These are phyloP conservation scores for Ariopsis seemanni DNA, from an alignment of 2,113 vertebrate genomes.

Conservation along the genomic window DNA sequence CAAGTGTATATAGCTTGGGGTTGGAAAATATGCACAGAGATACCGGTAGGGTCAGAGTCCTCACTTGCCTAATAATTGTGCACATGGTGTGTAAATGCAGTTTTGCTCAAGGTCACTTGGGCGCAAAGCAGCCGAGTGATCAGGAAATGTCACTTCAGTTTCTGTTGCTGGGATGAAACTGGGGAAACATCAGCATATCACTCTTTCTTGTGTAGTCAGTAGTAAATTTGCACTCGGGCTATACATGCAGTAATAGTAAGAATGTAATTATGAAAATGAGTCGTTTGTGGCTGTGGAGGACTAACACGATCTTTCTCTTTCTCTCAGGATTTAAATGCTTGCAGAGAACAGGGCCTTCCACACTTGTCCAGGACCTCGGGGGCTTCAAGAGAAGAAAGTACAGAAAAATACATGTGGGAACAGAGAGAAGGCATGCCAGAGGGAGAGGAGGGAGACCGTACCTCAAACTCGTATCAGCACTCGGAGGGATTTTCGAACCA, in stretches of 20 bases:
- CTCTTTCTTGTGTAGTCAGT: not conserved
- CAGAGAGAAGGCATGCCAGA: constrained; percentile 36
- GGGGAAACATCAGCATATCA: not conserved
- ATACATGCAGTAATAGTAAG: not conserved
- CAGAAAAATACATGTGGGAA: constrained; percentile 34
- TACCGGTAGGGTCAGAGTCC: too few species aligned
- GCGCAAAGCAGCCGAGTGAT: not conserved
- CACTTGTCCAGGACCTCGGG: constrained; percentile 28
- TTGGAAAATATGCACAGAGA: too few species aligned
- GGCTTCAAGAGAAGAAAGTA: constrained; percentile 22
- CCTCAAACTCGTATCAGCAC: constrained; percentile 63
- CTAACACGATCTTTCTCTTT: not conserved
- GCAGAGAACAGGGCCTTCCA: constrained; percentile 17
- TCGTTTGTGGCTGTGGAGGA: not conserved
- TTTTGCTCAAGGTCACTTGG: not conserved
- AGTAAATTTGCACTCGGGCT: not conserved
- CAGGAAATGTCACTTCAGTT: not conserved
- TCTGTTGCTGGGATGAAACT: not conserved
- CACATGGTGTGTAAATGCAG: not conserved
- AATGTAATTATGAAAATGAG: not conserved
- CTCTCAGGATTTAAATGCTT: constrained; percentile 25
- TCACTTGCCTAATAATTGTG: too few species aligned
- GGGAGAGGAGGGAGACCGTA: constrained; percentile 61
- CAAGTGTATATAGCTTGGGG: too few species aligned
- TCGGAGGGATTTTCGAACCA: constrained; percentile 79